Percentiles rank a stretch among this genome's conserved stretches.
Evolutionary conservation across 2,888 invertebrate species (phyloP).

Genomic region (Hanleya hanleyi): DNA sequence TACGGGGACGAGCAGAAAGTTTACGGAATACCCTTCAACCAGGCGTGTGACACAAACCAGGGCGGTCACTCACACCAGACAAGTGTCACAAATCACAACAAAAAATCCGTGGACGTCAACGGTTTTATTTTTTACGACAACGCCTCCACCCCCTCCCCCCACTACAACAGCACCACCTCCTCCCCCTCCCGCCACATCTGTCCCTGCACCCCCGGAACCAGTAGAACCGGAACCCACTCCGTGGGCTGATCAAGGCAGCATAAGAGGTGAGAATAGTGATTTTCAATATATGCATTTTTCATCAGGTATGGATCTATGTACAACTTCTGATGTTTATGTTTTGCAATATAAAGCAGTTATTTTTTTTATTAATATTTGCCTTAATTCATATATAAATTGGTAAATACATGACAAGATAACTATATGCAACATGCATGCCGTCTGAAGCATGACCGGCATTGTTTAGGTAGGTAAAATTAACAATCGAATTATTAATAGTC

Average conservation of each 20-base stretch:
- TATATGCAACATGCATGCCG: no score
- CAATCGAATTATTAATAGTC: no score
- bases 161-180: slow-evolving; percentile 3
- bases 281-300: no score
- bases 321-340: no score
- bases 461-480: no score
- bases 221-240: not conserved
- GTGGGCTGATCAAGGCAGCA: not conserved
- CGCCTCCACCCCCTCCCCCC: not conserved
- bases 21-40: not conserved
- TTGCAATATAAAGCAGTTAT: no score
- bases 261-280: not conserved
- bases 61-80: not conserved
- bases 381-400: no score
- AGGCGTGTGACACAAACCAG: not conserved
- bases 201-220: not conserved
- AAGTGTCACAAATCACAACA: not conserved
- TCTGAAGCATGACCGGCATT: no score
- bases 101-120: not conserved
- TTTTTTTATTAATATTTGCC: no score
- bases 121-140: not conserved
- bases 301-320: no score
- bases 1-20: not conserved
- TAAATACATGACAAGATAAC: no score
- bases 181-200: not conserved